Percentiles rank a stretch among this genome's conserved stretches.
These are phyloP conservation scores for Andrena hattorfiana DNA, from an alignment of 2,888 invertebrate species.

Conservation along the genomic window DNA sequence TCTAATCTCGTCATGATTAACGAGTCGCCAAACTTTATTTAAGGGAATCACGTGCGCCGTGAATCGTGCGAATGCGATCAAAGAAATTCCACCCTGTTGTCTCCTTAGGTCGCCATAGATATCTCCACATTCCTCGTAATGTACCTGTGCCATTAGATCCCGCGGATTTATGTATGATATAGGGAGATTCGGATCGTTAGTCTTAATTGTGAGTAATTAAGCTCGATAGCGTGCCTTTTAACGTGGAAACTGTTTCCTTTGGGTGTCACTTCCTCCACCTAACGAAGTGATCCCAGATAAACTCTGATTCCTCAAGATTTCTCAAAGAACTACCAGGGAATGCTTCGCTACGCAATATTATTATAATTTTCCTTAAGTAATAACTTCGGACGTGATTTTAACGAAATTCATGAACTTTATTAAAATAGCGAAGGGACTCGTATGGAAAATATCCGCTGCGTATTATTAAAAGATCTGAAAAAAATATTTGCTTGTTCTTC, in stretches of 20 bases:
- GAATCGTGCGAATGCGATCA: conserved; percentile 6
- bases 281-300: no score
- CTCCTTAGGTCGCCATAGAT: background rate
- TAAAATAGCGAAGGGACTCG: no score
- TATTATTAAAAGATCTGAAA: no score
- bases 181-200: background rate
- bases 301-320: no score
- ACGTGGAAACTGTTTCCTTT: background rate
- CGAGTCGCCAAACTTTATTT: conserved; percentile 1
- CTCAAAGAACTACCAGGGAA: no score
- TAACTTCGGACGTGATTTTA: no score
- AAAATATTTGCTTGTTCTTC: no score
- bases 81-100: conserved; percentile 26
- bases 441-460: no score
- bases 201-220: background rate
- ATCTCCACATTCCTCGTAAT: conserved; percentile 1
- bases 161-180: background rate
- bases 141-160: background rate
- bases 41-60: conserved; percentile 9
- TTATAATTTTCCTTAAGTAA: no score
- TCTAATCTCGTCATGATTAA: background rate
- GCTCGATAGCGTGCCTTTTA: background rate
- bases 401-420: no score
- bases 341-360: no score
- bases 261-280: no score